Percentiles rank a stretch among this genome's conserved stretches.
Conservation (phyloP, 2,888 invertebrate species). For the Trachelus troglodyta region DNA sequence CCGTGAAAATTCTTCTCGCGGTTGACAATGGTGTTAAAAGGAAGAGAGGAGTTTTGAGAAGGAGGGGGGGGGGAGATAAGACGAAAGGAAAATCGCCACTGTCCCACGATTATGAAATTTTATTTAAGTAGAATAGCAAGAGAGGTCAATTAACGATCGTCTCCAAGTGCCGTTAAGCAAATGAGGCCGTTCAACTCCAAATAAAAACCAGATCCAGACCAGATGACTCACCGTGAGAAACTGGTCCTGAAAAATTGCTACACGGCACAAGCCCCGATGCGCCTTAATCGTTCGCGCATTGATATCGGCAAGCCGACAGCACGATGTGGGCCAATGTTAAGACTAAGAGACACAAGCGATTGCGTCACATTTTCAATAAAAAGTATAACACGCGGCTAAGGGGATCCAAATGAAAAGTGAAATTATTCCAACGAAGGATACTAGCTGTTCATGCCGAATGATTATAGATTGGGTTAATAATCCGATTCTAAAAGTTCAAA, state of each 20-base stretch:
- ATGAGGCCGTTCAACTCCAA: slow-evolving; percentile 31
- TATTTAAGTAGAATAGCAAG: background rate
- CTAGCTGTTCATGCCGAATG: background rate
- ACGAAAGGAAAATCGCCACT: background rate
- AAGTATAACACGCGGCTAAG: background rate
- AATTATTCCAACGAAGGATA: background rate
- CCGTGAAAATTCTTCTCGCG: slow-evolving; percentile 46
- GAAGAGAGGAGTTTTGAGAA: background rate
- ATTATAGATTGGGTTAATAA: background rate
- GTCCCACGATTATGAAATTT: background rate
- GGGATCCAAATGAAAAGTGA: background rate
- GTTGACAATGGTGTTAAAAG: slow-evolving; percentile 25
- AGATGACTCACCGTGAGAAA: slow-evolving; percentile 33
- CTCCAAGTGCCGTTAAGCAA: slow-evolving; percentile 4
- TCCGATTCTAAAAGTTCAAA: background rate
- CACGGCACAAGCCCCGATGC: background rate
- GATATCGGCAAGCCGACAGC: background rate
- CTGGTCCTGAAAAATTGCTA: slow-evolving; percentile 32
- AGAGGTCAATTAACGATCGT: background rate
- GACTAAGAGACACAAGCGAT: background rate
- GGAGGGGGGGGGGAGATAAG: background rate
- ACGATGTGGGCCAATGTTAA: background rate
- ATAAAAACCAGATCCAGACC: slow-evolving; percentile 5
- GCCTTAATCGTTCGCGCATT: background rate
- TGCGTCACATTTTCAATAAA: background rate